phyloP scores from a whole-genome alignment of 2,888 invertebrate species.

The Diaperis boleti region DNA sequence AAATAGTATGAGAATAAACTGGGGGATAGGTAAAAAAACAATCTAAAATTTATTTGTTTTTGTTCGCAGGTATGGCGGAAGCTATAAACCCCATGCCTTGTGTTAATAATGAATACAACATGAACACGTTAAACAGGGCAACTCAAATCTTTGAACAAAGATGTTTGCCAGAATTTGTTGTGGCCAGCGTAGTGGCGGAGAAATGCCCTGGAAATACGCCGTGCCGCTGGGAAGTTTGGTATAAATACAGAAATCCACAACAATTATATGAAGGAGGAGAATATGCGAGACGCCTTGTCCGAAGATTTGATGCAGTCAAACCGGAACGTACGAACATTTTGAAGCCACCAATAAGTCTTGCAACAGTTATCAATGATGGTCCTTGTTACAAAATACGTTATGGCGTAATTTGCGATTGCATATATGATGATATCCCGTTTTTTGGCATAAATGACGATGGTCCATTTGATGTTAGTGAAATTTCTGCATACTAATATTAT shows the following conservation, averaged over 20 bases:
- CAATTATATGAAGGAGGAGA: constrained; percentile 18
- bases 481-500: too few species aligned
- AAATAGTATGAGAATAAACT: constrained; percentile 33
- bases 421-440: constrained; percentile 30
- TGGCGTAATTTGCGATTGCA: constrained; percentile 26
- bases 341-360: constrained; percentile 28
- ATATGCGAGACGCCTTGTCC: constrained; percentile 15
- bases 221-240: constrained; percentile 17
- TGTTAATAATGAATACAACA: constrained; percentile 3
- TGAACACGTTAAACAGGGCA: constrained; percentile 18
- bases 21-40: constrained; percentile 32
- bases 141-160: constrained; percentile 24
- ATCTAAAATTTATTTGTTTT: constrained; percentile 32
- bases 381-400: constrained; percentile 30
- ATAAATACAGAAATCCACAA: constrained; percentile 22
- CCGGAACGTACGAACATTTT: constrained; percentile 28
- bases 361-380: constrained; percentile 22
- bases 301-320: constrained; percentile 26
- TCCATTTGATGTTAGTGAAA: constrained; percentile 24
- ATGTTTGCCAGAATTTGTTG: constrained; percentile 29
- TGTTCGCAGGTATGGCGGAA: constrained; percentile 27
- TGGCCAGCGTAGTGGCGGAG: constrained; percentile 9
- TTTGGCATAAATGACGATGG: constrained; percentile 28
- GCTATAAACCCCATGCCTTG: constrained; percentile 11
- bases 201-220: constrained; percentile 25